Conservation (phyloP, 2,797 vertebrate species). For the Pitangus sulphuratus region DNA sequence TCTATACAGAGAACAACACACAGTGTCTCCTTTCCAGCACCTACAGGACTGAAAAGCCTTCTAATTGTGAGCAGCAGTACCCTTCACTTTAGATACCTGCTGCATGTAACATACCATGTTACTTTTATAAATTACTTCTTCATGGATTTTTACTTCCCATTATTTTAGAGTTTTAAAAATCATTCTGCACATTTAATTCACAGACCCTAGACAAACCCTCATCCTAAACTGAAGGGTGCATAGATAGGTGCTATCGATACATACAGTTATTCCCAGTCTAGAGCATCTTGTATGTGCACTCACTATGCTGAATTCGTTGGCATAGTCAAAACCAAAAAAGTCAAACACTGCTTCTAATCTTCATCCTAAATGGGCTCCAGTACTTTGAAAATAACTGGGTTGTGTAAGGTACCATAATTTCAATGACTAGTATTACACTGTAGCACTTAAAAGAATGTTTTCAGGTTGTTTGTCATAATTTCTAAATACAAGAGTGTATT, state of each 20-base stretch:
- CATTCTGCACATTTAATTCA: neutral
- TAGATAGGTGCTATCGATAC: neutral
- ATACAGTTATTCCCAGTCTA: neutral
- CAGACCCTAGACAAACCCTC: neutral
- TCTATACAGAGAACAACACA: neutral
- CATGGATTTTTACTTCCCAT: neutral
- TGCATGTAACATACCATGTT: neutral
- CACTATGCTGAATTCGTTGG: neutral
- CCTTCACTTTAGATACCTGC: neutral
- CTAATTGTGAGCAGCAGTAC: neutral
- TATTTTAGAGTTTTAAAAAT: neutral
- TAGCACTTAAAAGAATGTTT: neutral
- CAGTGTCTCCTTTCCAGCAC: neutral
- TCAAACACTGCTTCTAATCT: neutral
- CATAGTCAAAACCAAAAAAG: neutral
- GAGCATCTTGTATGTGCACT: neutral
- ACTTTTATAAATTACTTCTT: neutral
- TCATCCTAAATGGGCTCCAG: neutral
- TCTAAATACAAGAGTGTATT: neutral
- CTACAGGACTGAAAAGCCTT: neutral
- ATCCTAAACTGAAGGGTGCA: neutral
- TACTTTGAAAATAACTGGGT: neutral
- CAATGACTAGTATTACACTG: neutral
- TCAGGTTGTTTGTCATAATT: neutral
- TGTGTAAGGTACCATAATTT: neutral